A percentile compares a stretch with the other conserved stretches of the same genome.
phyloP scores from a whole-genome alignment of 2,888 invertebrate genomes.

The Gonocerus acuteangulatus region DNA sequence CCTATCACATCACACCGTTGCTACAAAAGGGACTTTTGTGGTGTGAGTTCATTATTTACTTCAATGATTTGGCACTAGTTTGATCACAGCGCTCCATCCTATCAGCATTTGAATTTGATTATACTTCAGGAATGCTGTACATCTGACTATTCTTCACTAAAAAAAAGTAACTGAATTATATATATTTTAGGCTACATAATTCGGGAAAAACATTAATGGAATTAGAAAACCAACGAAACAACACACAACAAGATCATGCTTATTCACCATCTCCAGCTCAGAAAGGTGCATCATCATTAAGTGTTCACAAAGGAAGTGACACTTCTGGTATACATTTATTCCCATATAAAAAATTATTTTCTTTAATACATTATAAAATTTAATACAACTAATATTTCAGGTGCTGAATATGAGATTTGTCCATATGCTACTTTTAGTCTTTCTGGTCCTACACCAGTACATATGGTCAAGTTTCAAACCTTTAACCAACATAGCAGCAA shows the following conservation, averaged over 20 bases:
- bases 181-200: slow-evolving; percentile 5
- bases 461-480: slow-evolving; percentile 42
- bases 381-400: neutral
- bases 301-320: slow-evolving; percentile 40
- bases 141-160: slow-evolving; percentile 45
- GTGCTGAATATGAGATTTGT: slow-evolving; percentile 42
- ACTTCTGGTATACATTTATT: slow-evolving; percentile 37
- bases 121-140: too few relatives aligned
- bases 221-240: slow-evolving; percentile 41
- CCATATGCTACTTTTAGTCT: slow-evolving; percentile 44
- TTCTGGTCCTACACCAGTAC: slow-evolving; percentile 40
- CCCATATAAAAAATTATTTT: neutral
- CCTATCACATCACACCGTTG: too few relatives aligned
- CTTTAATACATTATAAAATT: neutral
- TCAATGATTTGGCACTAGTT: too few relatives aligned
- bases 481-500: slow-evolving; percentile 43
- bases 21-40: too few relatives aligned
- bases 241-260: slow-evolving; percentile 38
- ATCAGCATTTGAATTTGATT: too few relatives aligned
- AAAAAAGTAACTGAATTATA: slow-evolving; percentile 39
- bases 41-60: too few relatives aligned
- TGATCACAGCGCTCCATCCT: too few relatives aligned
- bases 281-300: slow-evolving; percentile 41
- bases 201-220: slow-evolving; percentile 41
- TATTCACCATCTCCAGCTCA: slow-evolving; percentile 41